phyloP scores from a whole-genome alignment of 2,113 vertebrate genomes.

The Xiphias gladius region DNA sequence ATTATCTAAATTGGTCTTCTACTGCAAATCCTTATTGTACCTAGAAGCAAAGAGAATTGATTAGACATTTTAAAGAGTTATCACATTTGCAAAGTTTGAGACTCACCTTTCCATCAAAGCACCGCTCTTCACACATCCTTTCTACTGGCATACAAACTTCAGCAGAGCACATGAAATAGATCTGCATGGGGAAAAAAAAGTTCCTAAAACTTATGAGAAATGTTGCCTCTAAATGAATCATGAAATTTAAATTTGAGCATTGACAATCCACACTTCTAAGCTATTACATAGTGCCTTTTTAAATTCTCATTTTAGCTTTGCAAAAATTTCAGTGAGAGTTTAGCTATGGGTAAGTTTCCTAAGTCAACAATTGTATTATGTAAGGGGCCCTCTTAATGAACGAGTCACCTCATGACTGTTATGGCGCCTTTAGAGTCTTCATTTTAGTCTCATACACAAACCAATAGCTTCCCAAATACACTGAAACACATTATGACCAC shows the following conservation, averaged over 20 bases:
- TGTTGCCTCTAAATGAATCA: neutral
- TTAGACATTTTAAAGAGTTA: neutral
- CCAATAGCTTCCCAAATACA: neutral
- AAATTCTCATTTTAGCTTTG: too few relatives aligned
- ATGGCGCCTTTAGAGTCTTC: neutral
- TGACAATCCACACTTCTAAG: too few relatives aligned
- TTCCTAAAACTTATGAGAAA: too few relatives aligned
- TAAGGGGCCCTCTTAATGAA: too few relatives aligned
- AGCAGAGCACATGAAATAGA: slow-evolving; percentile 85
- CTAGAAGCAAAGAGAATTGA: neutral
- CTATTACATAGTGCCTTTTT: too few relatives aligned
- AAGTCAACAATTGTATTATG: too few relatives aligned
- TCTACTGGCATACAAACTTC: slow-evolving; percentile 76
- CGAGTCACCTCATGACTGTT: too few relatives aligned
- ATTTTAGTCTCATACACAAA: neutral
- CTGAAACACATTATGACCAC: neutral
- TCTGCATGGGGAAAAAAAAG: slow-evolving; percentile 64
- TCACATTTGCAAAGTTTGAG: rapidly evolving
- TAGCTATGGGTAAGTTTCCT: too few relatives aligned
- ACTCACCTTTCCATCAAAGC: slow-evolving; percentile 78
- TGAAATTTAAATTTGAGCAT: too few relatives aligned
- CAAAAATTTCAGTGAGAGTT: too few relatives aligned
- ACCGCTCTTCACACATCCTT: slow-evolving; percentile 66
- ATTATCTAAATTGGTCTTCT: neutral
- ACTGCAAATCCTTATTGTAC: slow-evolving; percentile 5